A percentile compares a stretch with the other conserved stretches of the same genome.
These are phyloP conservation scores for Gulo gulo DNA, from an alignment of 2,113 vertebrate genomes.

Conservation along the genomic window DNA sequence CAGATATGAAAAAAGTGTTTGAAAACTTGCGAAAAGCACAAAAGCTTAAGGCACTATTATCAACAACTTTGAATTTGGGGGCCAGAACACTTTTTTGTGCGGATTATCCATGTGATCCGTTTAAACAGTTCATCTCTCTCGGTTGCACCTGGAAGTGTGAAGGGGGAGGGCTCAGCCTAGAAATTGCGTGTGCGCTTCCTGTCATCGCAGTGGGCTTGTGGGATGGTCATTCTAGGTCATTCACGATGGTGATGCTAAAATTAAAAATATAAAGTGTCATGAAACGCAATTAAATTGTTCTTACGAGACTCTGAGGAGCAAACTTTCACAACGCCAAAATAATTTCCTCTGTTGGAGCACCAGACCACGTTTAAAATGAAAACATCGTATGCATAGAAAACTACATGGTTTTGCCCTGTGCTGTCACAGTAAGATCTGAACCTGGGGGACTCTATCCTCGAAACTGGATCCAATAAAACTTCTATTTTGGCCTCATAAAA, in stretches of 20 bases:
- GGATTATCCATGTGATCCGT: neutral
- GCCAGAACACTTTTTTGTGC: neutral
- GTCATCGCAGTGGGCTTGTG: neutral
- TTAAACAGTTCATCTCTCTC: neutral
- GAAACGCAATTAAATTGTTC: conserved; percentile 26
- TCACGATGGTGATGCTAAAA: conserved; percentile 24
- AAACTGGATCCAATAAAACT: conserved; percentile 40
- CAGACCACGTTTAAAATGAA: conserved; percentile 10
- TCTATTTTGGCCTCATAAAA: conserved; percentile 47
- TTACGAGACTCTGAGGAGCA: conserved; percentile 14
- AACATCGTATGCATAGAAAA: neutral
- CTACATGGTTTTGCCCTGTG: neutral
- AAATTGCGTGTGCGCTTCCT: neutral
- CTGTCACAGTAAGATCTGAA: neutral
- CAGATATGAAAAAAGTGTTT: neutral
- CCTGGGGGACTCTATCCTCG: neutral
- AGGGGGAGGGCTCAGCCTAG: neutral
- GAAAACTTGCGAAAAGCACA: neutral
- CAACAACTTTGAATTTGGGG: neutral
- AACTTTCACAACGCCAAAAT: conserved; percentile 7
- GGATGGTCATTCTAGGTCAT: neutral
- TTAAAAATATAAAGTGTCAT: neutral
- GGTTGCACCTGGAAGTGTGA: neutral
- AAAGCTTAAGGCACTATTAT: neutral
- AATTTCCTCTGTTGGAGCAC: neutral